A percentile compares a stretch with the other conserved stretches of the same genome.
Evolutionary conservation across 2,888 invertebrate species (phyloP).

Genomic region (Lasioglossum vierecki): DNA sequence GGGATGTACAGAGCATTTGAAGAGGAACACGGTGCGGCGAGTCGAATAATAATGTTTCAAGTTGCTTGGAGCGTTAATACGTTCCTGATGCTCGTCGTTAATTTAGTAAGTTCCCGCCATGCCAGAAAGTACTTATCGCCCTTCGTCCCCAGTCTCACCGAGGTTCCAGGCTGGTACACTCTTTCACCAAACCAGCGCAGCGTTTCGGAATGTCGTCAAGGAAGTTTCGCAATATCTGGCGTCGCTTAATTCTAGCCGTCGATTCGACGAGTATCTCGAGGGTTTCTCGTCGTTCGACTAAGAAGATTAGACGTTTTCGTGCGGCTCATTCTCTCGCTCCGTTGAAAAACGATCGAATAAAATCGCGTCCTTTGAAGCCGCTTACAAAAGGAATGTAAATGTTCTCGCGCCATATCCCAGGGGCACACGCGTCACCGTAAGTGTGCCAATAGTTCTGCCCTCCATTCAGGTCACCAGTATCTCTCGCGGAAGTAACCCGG

Average conservation of each 20-base stretch:
- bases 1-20: neutral
- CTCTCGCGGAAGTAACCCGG: neutral
- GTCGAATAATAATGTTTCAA: constrained; percentile 12
- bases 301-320: constrained; percentile 39
- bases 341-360: constrained; percentile 4
- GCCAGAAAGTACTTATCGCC: constrained; percentile 28
- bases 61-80: neutral
- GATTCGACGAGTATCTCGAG: constrained; percentile 37
- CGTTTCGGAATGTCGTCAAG: constrained; percentile 27
- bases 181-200: constrained; percentile 31
- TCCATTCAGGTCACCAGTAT: neutral
- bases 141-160: neutral
- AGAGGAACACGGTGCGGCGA: neutral
- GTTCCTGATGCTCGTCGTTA: constrained; percentile 29
- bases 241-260: constrained; percentile 49
- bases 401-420: neutral
- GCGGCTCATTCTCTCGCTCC: neutral
- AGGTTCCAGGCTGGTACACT: constrained; percentile 17
- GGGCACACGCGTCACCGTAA: neutral
- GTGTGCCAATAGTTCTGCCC: neutral
- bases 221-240: constrained; percentile 58
- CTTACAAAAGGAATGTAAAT: constrained; percentile 15
- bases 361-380: neutral
- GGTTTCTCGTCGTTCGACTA: constrained; percentile 12
- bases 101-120: constrained; percentile 35